Conservation (phyloP, 1,140 invertebrate species). For the Oncopeltus fasciatus region DNA sequence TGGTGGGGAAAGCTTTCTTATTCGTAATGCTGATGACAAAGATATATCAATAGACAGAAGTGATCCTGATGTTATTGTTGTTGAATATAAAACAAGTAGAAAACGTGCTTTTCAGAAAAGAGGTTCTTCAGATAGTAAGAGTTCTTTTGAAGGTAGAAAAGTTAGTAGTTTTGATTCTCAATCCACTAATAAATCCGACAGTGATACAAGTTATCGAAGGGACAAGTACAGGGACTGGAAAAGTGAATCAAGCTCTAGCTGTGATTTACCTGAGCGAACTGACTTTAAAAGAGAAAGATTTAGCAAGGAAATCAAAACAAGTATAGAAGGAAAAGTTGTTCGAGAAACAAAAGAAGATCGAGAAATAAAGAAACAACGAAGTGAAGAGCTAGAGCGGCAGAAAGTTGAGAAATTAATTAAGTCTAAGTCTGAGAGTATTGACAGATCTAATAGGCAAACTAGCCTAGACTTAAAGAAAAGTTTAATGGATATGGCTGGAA, state of each 20-base stretch:
- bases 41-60: conserved; percentile 21
- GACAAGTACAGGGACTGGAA: conserved; percentile 19
- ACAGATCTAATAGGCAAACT: conserved; percentile 2
- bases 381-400: conserved; percentile 15
- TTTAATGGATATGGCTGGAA: not conserved
- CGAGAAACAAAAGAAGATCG: conserved; percentile 12
- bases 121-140: conserved; percentile 25
- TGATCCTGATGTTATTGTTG: conserved; percentile 26
- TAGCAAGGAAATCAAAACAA: conserved; percentile 22
- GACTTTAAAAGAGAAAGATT: conserved; percentile 18
- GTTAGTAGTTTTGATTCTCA: conserved; percentile 19
- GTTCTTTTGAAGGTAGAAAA: conserved; percentile 21
- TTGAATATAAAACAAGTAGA: conserved; percentile 26
- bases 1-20: conserved; percentile 20
- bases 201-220: conserved; percentile 7
- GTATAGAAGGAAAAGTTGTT: conserved; percentile 21
- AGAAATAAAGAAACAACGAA: conserved; percentile 19
- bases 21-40: conserved; percentile 23
- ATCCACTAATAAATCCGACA: conserved; percentile 13
- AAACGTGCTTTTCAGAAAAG: conserved; percentile 25
- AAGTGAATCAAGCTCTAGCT: conserved; percentile 8
- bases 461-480: not conserved
- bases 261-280: conserved; percentile 2
- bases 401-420: conserved; percentile 13
- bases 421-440: conserved; percentile 11